phyloP scores from a whole-genome alignment of 2,888 invertebrate genomes.

The Hyppa rectilinea region DNA sequence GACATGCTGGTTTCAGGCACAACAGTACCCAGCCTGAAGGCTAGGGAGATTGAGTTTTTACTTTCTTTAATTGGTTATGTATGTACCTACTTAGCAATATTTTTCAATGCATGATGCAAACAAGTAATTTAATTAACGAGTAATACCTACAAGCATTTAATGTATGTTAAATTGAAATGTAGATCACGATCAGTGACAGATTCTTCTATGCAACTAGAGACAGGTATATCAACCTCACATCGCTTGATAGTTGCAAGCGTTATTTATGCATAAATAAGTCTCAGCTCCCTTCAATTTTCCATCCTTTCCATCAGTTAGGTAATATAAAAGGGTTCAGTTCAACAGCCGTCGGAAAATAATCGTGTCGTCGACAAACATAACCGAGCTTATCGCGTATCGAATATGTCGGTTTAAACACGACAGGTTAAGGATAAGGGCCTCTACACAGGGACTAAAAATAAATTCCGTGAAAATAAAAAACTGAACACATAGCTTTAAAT shows the following conservation, averaged over 20 bases:
- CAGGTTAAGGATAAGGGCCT: slow-evolving; percentile 54
- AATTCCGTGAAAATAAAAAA: slow-evolving; percentile 70
- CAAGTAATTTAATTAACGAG: not conserved
- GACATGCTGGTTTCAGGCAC: no score
- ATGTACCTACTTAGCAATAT: no score
- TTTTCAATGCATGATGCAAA: not conserved
- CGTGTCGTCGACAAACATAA: slow-evolving; percentile 43
- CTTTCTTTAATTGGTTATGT: no score
- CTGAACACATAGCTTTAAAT: slow-evolving; percentile 55
- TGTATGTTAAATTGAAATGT: not conserved
- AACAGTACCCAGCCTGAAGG: no score
- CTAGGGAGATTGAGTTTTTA: no score
- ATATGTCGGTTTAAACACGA: slow-evolving; percentile 41
- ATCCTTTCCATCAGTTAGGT: slow-evolving; percentile 12
- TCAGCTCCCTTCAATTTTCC: slow-evolving; percentile 25
- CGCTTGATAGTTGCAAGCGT: slow-evolving; percentile 12
- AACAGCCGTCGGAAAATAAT: slow-evolving; percentile 29
- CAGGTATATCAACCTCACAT: not conserved
- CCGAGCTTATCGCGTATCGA: slow-evolving; percentile 45
- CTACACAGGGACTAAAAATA: no score
- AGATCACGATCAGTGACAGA: not conserved
- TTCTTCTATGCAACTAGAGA: no score
- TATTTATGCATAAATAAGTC: slow-evolving; percentile 3
- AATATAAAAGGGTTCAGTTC: slow-evolving; percentile 10
- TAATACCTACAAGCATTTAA: not conserved